Evolutionary conservation across 2,113 vertebrate species (phyloP).

Genomic region (Spizaetus ornatus): DNA sequence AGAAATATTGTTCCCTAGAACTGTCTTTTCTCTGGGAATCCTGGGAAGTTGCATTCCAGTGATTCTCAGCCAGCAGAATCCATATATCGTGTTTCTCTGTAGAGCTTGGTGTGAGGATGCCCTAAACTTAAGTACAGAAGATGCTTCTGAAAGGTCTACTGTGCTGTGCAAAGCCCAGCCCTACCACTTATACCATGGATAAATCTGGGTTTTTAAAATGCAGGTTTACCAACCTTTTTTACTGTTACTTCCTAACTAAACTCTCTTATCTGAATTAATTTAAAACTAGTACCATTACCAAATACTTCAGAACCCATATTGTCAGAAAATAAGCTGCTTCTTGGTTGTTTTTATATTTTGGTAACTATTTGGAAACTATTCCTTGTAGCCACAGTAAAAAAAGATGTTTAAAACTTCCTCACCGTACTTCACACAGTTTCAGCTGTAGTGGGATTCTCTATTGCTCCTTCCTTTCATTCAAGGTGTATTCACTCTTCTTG

Average conservation of each 20-base stretch:
- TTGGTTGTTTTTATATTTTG: neutral
- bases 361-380: neutral
- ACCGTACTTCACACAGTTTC: neutral
- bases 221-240: neutral
- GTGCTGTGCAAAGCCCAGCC: neutral
- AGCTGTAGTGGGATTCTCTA: neutral
- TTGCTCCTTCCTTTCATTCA: neutral
- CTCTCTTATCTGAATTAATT: neutral
- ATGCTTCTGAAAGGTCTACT: neutral
- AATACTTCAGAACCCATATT: neutral
- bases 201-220: neutral
- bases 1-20: neutral
- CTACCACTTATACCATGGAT: neutral
- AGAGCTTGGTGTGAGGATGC: neutral
- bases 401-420: neutral
- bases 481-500: neutral
- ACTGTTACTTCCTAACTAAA: neutral
- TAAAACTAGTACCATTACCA: neutral
- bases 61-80: neutral
- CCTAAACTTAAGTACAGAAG: neutral
- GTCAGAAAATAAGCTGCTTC: neutral
- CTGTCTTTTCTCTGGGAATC: neutral
- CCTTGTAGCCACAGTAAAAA: neutral
- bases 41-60: neutral
- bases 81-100: neutral